Conservation (phyloP, 1,140 invertebrate genomes). For the Drosophila ercepeae region DNA sequence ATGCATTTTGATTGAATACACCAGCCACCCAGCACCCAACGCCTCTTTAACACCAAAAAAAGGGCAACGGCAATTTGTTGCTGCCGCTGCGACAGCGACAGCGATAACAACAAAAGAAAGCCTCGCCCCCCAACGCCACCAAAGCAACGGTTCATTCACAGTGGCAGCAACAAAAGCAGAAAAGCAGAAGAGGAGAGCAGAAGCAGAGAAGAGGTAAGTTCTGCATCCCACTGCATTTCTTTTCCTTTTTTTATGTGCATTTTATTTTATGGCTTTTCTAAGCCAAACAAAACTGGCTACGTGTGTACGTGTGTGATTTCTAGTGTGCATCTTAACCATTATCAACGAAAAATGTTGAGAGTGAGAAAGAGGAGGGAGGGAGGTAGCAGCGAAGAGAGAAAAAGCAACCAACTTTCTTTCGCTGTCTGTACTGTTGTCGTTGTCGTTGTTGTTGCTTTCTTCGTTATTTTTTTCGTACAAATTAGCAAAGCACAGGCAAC, state of each 20-base stretch:
- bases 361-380: conserved; percentile 1
- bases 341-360: conserved; percentile 37
- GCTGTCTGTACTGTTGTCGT: conserved; percentile 24
- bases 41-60: neutral
- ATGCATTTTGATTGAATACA: conserved; percentile 14
- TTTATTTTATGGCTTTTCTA: conserved; percentile 1
- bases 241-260: conserved; percentile 12
- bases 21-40: neutral
- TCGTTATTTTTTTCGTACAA: conserved; percentile 21
- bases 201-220: conserved; percentile 33
- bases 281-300: conserved; percentile 9
- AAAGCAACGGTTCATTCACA: conserved; percentile 36
- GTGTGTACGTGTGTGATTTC: conserved; percentile 23
- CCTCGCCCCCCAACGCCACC: conserved; percentile 9
- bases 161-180: conserved; percentile 16
- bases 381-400: neutral
- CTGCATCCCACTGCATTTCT: conserved; percentile 17
- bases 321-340: conserved; percentile 20
- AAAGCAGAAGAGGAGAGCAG: no score
- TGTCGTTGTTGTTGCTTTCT: conserved; percentile 7
- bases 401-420: conserved; percentile 33
- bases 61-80: conserved; percentile 22
- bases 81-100: conserved; percentile 10
- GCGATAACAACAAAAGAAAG: conserved; percentile 17
- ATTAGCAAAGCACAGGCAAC: conserved; percentile 41